A percentile compares a stretch with the other conserved stretches of the same genome.
phyloP scores from a whole-genome alignment of 2,888 invertebrate genomes.

The Anodontia alba region DNA sequence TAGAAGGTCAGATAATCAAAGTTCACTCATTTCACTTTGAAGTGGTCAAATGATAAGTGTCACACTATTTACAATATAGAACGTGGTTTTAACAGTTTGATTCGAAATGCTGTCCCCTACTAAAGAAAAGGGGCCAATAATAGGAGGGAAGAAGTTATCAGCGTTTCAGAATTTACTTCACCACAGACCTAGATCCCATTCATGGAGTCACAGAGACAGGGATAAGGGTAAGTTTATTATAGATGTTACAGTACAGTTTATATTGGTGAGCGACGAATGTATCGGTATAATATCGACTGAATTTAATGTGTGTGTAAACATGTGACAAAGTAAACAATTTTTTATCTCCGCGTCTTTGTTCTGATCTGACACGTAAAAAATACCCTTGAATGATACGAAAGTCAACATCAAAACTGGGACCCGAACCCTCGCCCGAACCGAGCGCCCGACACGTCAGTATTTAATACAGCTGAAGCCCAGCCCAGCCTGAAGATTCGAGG shows the following conservation, averaged over 20 bases:
- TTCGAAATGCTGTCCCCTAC: constrained; percentile 32
- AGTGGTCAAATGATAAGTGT: neutral
- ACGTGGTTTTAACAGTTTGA: too few species aligned
- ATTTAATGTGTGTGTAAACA: neutral
- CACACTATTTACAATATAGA: too few species aligned
- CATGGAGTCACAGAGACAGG: constrained; percentile 42
- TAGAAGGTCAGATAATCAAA: constrained; percentile 23
- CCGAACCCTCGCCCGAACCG: too few species aligned
- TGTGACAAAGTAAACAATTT: neutral
- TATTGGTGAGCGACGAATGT: neutral
- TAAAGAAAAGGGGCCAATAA: constrained; percentile 54
- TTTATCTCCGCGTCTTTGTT: neutral
- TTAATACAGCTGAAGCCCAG: too few species aligned
- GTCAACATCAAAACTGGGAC: too few species aligned
- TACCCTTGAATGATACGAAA: too few species aligned
- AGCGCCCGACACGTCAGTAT: too few species aligned
- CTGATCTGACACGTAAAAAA: too few species aligned
- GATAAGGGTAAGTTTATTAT: constrained; percentile 27
- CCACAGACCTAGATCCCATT: constrained; percentile 40
- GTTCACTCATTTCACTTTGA: constrained; percentile 15
- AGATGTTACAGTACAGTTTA: neutral
- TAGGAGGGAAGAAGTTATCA: constrained; percentile 54
- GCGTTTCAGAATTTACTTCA: constrained; percentile 53
- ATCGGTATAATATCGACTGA: neutral
- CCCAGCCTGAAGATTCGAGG: too few species aligned